Conservation (phyloP, 2,113 vertebrate genomes). For the Ameiurus melas region DNA sequence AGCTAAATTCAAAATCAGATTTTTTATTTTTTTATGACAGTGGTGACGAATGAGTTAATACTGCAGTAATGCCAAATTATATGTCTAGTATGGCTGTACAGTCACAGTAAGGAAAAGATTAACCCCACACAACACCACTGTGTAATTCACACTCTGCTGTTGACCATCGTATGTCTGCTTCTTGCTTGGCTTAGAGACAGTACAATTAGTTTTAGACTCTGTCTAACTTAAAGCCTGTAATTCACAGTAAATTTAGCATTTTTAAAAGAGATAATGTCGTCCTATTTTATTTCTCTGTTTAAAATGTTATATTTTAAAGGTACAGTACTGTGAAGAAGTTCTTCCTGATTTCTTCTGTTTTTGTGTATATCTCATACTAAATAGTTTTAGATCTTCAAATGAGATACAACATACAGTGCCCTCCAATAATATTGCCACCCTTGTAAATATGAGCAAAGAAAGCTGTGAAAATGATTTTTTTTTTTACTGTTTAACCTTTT, state of each 20-base stretch:
- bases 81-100: background rate
- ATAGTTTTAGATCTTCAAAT: no score
- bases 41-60: slow-evolving; percentile 2
- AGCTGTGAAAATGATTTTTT: no score
- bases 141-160: background rate
- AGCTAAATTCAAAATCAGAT: background rate
- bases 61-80: background rate
- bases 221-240: background rate
- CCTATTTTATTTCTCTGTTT: background rate
- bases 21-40: background rate
- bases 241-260: background rate
- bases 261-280: background rate
- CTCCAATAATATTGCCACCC: no score
- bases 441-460: no score
- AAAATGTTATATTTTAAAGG: background rate
- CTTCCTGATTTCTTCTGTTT: no score
- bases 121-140: background rate
- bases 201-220: background rate
- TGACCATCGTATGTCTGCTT: background rate
- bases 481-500: no score
- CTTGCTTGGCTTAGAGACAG: background rate
- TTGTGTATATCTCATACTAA: no score
- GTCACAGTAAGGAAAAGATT: background rate
- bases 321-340: no score
- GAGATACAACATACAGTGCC: no score